Percentiles rank a stretch among this genome's conserved stretches.
Evolutionary conservation across 1,140 invertebrate genomes (phyloP).

Genomic region (Condylostylus longicornis): DNA sequence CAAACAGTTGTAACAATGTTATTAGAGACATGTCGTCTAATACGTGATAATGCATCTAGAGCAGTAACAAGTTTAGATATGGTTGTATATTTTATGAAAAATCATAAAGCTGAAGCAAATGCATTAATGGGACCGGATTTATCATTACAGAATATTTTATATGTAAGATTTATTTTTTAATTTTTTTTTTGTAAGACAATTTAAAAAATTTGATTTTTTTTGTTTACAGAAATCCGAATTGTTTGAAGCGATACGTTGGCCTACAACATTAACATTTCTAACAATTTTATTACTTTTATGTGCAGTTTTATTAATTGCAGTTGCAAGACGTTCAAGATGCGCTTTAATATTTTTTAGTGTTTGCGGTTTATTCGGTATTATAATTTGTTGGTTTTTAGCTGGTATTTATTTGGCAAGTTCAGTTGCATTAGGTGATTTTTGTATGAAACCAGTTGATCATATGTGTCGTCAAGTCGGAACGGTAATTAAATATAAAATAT

Average conservation of each 20-base stretch:
- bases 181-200: background rate
- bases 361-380: slow-evolving; percentile 64
- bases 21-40: slow-evolving; percentile 43
- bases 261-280: slow-evolving; percentile 60
- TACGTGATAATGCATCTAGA: slow-evolving; percentile 51
- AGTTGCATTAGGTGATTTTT: slow-evolving; percentile 57
- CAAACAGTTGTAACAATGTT: slow-evolving; percentile 51
- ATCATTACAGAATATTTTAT: slow-evolving; percentile 44
- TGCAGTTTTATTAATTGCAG: slow-evolving; percentile 64
- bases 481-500: slow-evolving; percentile 13
- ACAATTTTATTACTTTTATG: slow-evolving; percentile 63
- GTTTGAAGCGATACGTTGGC: slow-evolving; percentile 54
- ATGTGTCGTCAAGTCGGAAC: slow-evolving; percentile 31
- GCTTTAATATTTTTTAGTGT: slow-evolving; percentile 64
- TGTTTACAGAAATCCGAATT: slow-evolving; percentile 33
- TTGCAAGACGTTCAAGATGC: slow-evolving; percentile 65
- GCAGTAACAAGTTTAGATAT: slow-evolving; percentile 38
- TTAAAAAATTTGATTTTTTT: background rate
- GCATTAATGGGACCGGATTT: slow-evolving; percentile 45
- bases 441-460: slow-evolving; percentile 47
- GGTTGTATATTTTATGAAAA: slow-evolving; percentile 55
- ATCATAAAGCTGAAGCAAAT: too few species aligned
- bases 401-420: slow-evolving; percentile 56
- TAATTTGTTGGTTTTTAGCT: slow-evolving; percentile 62
- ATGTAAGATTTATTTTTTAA: slow-evolving; percentile 28